Percentiles rank a stretch among this genome's conserved stretches.
Conservation (phyloP, 2,888 invertebrate genomes). For the Aphidoletes aphidimyza region DNA sequence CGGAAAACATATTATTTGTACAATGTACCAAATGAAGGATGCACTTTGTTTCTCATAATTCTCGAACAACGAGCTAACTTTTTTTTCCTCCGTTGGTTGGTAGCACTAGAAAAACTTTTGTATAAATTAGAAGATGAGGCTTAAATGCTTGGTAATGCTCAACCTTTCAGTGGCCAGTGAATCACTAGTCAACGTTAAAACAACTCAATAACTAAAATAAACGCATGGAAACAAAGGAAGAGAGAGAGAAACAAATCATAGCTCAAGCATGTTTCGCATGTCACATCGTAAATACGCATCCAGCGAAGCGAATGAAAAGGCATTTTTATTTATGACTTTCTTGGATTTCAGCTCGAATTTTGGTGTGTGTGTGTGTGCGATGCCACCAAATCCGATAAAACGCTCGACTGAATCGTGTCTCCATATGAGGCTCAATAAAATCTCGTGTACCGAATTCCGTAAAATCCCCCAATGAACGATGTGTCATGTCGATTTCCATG, state of each 20-base stretch:
- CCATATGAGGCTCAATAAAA: too few species aligned
- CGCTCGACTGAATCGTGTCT: neutral
- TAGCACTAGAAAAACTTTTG: neutral
- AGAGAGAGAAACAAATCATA: slow-evolving; percentile 19
- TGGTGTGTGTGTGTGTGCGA: too few species aligned
- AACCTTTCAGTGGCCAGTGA: too few species aligned
- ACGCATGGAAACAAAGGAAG: neutral
- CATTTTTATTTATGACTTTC: slow-evolving; percentile 45
- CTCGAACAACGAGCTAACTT: neutral
- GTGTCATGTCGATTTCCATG: neutral
- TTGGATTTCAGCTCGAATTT: too few species aligned
- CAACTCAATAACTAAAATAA: neutral
- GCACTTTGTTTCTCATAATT: neutral
- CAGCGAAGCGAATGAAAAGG: neutral
- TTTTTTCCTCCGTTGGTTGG: neutral
- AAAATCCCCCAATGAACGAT: slow-evolving; percentile 13
- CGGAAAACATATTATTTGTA: neutral
- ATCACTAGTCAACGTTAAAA: neutral
- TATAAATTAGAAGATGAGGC: slow-evolving; percentile 5
- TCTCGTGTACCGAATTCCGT: too few species aligned
- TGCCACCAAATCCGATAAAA: slow-evolving; percentile 1
- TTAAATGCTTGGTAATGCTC: neutral
- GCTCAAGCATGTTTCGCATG: slow-evolving; percentile 21
- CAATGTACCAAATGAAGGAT: slow-evolving; percentile 1
- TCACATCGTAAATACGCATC: slow-evolving; percentile 32